Evolutionary conservation across 1,140 invertebrate species (phyloP).

Genomic region (Aphelinus atriplicis): DNA sequence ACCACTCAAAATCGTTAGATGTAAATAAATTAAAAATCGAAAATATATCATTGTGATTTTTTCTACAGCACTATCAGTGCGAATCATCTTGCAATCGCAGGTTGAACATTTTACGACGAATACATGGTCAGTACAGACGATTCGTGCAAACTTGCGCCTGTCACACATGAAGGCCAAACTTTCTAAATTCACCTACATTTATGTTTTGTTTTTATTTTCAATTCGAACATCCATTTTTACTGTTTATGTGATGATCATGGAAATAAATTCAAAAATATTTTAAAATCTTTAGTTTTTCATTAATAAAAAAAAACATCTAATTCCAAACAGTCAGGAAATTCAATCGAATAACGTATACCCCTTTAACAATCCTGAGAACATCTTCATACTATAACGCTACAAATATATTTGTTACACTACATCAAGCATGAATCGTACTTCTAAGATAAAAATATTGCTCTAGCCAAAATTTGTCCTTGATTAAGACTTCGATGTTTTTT

Average conservation of each 20-base stretch:
- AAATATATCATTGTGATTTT: neutral
- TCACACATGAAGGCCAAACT: conserved; percentile 26
- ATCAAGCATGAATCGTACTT: too few species aligned
- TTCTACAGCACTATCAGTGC: neutral
- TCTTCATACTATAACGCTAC: too few species aligned
- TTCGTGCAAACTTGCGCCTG: neutral
- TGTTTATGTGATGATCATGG: too few species aligned
- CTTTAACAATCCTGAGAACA: neutral
- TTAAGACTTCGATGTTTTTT: too few species aligned
- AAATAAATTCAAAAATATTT: too few species aligned
- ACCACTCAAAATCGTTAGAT: neutral
- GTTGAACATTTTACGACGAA: neutral
- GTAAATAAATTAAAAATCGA: neutral
- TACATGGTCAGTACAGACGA: neutral
- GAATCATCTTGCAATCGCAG: conserved; percentile 5
- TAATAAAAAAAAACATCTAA: too few species aligned
- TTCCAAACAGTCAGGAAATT: neutral
- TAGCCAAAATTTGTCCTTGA: too few species aligned
- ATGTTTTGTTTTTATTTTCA: conserved; percentile 13
- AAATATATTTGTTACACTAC: too few species aligned
- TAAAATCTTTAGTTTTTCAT: too few species aligned
- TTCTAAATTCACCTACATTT: conserved; percentile 43
- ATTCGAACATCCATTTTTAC: neutral
- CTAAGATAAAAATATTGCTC: too few species aligned
- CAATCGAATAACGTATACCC: neutral